Percentiles rank a stretch among this genome's conserved stretches.
Conservation (phyloP, 2,113 vertebrate species). For the Stictonetta naevosa region DNA sequence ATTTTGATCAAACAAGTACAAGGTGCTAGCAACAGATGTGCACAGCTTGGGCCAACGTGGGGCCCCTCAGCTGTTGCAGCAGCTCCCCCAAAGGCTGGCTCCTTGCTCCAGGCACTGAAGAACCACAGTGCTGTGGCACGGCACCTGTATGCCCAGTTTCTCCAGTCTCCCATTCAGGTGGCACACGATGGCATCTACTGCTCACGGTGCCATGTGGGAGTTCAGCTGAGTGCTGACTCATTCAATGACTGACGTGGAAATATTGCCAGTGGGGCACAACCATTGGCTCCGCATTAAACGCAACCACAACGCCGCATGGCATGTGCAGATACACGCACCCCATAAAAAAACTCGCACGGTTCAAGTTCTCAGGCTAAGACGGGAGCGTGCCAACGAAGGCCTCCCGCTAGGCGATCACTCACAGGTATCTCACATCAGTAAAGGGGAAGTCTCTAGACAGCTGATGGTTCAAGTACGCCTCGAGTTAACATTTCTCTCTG, state of each 20-base stretch:
- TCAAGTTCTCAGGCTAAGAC: neutral
- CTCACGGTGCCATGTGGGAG: neutral
- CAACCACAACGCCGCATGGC: rapidly evolving
- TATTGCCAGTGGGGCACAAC: neutral
- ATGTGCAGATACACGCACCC: neutral
- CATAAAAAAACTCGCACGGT: neutral
- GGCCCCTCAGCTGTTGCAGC: neutral
- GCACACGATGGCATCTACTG: neutral
- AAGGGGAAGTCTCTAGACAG: slow-evolving; percentile 47
- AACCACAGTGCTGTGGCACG: rapidly evolving
- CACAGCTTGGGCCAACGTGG: rapidly evolving
- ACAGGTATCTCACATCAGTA: neutral
- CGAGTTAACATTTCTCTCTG: slow-evolving; percentile 65
- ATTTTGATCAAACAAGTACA: neutral
- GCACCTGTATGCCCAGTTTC: neutral
- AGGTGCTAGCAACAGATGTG: neutral
- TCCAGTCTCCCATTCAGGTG: neutral
- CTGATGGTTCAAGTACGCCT: slow-evolving; percentile 49
- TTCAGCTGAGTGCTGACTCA: neutral
- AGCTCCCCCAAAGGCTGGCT: neutral
- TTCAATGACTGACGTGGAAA: neutral
- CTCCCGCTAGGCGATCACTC: neutral
- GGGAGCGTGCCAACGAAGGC: neutral
- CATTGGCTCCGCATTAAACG: neutral
- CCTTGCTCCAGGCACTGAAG: neutral